phyloP scores from a whole-genome alignment of 2,888 invertebrate genomes.

The Epistrophe eligans region DNA sequence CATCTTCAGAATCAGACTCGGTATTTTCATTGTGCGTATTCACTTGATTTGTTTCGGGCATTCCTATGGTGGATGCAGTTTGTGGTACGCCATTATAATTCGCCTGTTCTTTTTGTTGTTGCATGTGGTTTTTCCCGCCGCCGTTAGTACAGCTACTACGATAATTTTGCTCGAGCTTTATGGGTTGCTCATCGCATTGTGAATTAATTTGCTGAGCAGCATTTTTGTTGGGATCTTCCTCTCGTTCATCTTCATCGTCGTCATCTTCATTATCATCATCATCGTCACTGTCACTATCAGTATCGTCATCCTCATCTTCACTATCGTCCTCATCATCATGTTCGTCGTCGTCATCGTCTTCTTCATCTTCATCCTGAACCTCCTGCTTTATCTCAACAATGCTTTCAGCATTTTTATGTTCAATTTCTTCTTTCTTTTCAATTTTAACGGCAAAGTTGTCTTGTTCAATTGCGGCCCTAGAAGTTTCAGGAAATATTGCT shows the following conservation, averaged over 20 bases:
- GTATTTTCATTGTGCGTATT: slow-evolving; percentile 63
- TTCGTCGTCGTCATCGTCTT: slow-evolving; percentile 66
- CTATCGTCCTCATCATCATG: slow-evolving; percentile 68
- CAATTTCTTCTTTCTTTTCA: slow-evolving; percentile 69
- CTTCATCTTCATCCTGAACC: slow-evolving; percentile 42
- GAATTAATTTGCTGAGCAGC: slow-evolving; percentile 33
- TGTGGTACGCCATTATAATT: slow-evolving; percentile 46
- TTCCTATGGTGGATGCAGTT: slow-evolving; percentile 1
- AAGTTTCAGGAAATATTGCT: slow-evolving; percentile 20
- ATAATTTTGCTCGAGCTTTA: slow-evolving; percentile 40
- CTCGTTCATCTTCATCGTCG: slow-evolving; percentile 50
- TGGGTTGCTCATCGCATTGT: slow-evolving; percentile 21
- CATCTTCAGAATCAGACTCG: slow-evolving; percentile 48
- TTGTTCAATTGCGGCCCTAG: slow-evolving; percentile 43
- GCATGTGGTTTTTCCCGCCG: slow-evolving; percentile 30
- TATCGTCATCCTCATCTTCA: slow-evolving; percentile 58
- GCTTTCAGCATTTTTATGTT: slow-evolving; percentile 38
- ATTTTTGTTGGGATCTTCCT: slow-evolving; percentile 35
- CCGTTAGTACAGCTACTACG: slow-evolving; percentile 27
- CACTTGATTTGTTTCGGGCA: slow-evolving; percentile 51
- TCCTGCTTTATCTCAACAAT: slow-evolving; percentile 55
- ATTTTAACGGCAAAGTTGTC: slow-evolving; percentile 58
- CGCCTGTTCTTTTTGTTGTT: slow-evolving; percentile 52
- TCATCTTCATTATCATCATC: slow-evolving; percentile 38
- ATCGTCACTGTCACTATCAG: slow-evolving; percentile 57